Evolutionary conservation across 2,113 vertebrate genomes (phyloP).

Genomic region (Romanogobio albipinnatus): DNA sequence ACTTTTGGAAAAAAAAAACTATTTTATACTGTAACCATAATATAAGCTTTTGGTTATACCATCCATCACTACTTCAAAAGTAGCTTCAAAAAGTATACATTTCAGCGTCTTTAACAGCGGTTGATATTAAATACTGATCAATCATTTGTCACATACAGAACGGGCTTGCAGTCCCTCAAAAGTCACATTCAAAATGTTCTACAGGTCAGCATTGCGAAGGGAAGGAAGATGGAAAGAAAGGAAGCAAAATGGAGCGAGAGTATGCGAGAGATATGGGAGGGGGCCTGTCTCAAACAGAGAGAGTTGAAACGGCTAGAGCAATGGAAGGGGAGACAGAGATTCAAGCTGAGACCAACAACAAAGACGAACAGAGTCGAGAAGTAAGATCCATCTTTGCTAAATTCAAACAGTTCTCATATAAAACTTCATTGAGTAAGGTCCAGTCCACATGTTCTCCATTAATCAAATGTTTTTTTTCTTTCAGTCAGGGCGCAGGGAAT

Average conservation of each 20-base stretch:
- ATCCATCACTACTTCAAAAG: not conserved
- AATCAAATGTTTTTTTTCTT: not conserved
- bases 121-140: not conserved
- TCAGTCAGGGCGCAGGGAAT: constrained; percentile 67
- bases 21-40: no score
- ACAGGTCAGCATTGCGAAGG: constrained; percentile 62
- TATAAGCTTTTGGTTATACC: no score
- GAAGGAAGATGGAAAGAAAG: constrained; percentile 56
- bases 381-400: constrained; percentile 54
- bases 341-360: constrained; percentile 50
- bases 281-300: constrained; percentile 52
- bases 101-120: not conserved
- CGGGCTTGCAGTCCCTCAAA: not conserved
- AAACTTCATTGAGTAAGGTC: not conserved
- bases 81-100: not conserved
- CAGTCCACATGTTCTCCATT: not conserved
- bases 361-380: constrained; percentile 66
- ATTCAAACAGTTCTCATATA: not conserved
- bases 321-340: constrained; percentile 51
- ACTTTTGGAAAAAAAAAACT: no score
- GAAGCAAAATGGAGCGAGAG: constrained; percentile 52
- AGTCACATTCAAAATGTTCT: constrained; percentile 67
- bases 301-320: constrained; percentile 59
- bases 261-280: constrained; percentile 44
- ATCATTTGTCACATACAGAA: not conserved